These are phyloP conservation scores for Cotesia typhae DNA, from an alignment of 1,140 invertebrate genomes.

Conservation along the genomic window DNA sequence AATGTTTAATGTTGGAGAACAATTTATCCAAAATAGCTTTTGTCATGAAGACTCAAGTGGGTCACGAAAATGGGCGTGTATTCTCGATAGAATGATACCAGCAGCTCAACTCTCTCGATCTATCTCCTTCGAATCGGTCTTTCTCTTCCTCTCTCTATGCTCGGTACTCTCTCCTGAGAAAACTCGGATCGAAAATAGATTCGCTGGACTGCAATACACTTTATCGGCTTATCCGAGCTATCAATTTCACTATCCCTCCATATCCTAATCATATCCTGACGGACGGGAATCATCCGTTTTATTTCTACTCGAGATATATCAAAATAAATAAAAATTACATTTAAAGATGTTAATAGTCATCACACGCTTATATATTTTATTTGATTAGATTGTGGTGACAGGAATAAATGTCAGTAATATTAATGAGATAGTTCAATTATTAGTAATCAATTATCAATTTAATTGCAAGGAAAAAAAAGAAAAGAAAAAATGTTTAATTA, in stretches of 20 bases:
- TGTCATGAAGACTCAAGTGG: slow-evolving; percentile 4
- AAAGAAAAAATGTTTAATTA: no score
- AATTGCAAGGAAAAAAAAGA: no score
- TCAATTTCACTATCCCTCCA: slow-evolving; percentile 7
- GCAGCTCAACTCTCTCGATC: background rate
- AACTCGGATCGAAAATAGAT: slow-evolving; percentile 15
- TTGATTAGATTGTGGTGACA: no score
- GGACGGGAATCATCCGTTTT: slow-evolving; percentile 3
- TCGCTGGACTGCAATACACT: background rate
- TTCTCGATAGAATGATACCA: background rate
- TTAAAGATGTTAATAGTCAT: no score
- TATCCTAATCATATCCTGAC: slow-evolving; percentile 7
- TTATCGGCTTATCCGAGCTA: background rate
- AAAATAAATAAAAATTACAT: no score
- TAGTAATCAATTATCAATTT: no score
- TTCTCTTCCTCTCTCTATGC: no score
- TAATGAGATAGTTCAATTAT: no score
- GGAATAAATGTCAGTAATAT: no score
- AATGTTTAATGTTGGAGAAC: slow-evolving; percentile 1
- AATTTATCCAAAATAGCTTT: slow-evolving; percentile 20
- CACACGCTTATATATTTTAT: no score
- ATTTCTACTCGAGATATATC: background rate
- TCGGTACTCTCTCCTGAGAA: background rate
- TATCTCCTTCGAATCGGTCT: no score
- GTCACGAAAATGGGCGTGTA: slow-evolving; percentile 7